Evolutionary conservation across 1,140 invertebrate genomes (phyloP).

Genomic region (Monomorium pharaonis): DNA sequence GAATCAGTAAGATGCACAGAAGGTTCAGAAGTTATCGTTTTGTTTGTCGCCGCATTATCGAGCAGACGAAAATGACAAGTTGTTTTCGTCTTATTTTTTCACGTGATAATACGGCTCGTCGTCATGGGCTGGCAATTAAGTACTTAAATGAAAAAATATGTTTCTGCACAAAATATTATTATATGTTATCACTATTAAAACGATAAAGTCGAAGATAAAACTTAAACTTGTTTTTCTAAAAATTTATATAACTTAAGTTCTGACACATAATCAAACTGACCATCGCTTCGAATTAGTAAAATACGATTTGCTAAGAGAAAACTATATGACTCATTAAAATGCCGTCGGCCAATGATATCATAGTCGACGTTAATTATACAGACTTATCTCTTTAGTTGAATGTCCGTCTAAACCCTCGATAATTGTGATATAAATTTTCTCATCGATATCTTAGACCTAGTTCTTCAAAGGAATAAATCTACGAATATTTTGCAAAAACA

Average conservation of each 20-base stretch:
- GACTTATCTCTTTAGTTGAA: slow-evolving; percentile 43
- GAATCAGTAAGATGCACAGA: not conserved
- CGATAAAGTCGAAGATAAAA: slow-evolving; percentile 8
- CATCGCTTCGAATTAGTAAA: slow-evolving; percentile 4
- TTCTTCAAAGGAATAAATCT: not conserved
- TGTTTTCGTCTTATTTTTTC: slow-evolving; percentile 42
- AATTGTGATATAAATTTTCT: not conserved
- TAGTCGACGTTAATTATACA: slow-evolving; percentile 48
- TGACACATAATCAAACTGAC: not conserved
- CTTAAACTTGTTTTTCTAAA: not conserved
- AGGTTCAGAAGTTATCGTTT: slow-evolving; percentile 74
- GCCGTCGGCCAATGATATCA: not conserved
- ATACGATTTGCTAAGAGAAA: not conserved
- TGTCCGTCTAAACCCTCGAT: not conserved
- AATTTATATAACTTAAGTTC: not conserved
- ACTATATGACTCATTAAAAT: slow-evolving; percentile 9
- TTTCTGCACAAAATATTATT: slow-evolving; percentile 1
- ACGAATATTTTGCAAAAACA: not conserved
- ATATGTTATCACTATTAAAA: slow-evolving; percentile 12
- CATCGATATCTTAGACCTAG: not conserved
- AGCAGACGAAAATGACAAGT: slow-evolving; percentile 28
- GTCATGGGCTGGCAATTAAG: not conserved
- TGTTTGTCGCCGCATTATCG: slow-evolving; percentile 68
- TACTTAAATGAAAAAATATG: slow-evolving; percentile 18
- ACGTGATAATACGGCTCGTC: slow-evolving; percentile 34